Percentiles rank a stretch among this genome's conserved stretches.
Conservation (phyloP, 2,113 vertebrate genomes). For the Microtus montanus region DNA sequence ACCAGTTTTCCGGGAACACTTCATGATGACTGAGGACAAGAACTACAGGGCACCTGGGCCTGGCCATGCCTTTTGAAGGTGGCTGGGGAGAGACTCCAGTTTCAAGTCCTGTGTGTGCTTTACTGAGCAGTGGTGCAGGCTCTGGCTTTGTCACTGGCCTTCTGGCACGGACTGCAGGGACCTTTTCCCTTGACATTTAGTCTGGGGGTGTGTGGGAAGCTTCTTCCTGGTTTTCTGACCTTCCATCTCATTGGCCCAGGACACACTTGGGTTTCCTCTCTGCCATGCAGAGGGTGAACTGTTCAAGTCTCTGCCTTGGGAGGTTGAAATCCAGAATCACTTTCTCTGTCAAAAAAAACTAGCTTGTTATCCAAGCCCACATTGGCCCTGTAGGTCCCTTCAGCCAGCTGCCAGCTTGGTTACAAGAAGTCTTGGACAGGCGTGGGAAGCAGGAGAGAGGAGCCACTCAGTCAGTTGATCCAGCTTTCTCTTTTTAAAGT, state of each 20-base stretch:
- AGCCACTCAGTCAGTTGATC: background rate
- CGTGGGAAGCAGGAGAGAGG: background rate
- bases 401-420: background rate
- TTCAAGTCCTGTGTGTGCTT: background rate
- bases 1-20: slow-evolving; percentile 67
- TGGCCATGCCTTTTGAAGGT: background rate
- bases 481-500: slow-evolving; percentile 41
- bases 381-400: background rate
- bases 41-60: background rate
- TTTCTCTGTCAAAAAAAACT: background rate
- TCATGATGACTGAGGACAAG: background rate
- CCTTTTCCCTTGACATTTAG: slow-evolving; percentile 78
- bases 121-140: background rate
- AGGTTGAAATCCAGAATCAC: slow-evolving; percentile 4
- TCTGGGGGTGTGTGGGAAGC: slow-evolving; percentile 66
- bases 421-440: background rate
- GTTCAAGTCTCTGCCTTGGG: background rate
- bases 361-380: background rate
- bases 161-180: slow-evolving; percentile 49
- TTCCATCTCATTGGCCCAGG: slow-evolving; percentile 68
- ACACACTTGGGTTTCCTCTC: slow-evolving; percentile 36
- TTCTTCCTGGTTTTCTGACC: slow-evolving; percentile 77
- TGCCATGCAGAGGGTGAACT: background rate
- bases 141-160: slow-evolving; percentile 39
- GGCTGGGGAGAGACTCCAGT: background rate